These are phyloP conservation scores for Perca flavescens DNA, from an alignment of 2,113 vertebrate species.

Conservation along the genomic window DNA sequence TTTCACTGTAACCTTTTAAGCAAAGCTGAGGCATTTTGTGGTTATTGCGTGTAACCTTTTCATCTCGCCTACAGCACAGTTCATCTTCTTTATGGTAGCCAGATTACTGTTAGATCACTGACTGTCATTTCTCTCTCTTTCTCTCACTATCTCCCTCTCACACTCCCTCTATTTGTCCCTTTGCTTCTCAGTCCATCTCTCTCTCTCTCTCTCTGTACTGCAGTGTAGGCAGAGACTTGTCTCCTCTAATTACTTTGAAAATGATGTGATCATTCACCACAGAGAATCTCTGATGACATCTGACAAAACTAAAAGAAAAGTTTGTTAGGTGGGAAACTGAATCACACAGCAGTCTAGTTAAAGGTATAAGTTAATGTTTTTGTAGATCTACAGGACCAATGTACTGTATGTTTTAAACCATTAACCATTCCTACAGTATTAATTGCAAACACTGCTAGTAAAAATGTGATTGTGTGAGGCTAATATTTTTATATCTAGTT, in stretches of 20 bases:
- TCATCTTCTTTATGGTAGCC: conserved; percentile 64
- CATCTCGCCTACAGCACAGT: conserved; percentile 66
- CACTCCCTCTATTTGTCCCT: conserved; percentile 16
- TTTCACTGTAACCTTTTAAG: conserved; percentile 73
- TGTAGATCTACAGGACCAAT: not conserved
- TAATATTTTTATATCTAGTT: no score
- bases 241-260: conserved; percentile 73
- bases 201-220: conserved; percentile 40
- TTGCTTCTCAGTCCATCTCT: conserved; percentile 25
- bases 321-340: conserved; percentile 59
- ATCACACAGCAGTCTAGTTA: conserved; percentile 21
- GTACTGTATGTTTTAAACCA: not conserved
- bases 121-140: conserved; percentile 49
- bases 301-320: conserved; percentile 67
- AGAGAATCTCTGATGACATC: conserved; percentile 66
- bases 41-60: conserved; percentile 75
- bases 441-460: not conserved
- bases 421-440: not conserved
- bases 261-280: conserved; percentile 71
- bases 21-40: conserved; percentile 60
- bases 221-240: conserved; percentile 73
- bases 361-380: conserved; percentile 8
- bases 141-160: not conserved
- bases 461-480: not conserved
- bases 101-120: conserved; percentile 73